These are phyloP conservation scores for Scelioninae gen. 1 DNA, from an alignment of 2,888 invertebrate genomes.

Conservation along the genomic window DNA sequence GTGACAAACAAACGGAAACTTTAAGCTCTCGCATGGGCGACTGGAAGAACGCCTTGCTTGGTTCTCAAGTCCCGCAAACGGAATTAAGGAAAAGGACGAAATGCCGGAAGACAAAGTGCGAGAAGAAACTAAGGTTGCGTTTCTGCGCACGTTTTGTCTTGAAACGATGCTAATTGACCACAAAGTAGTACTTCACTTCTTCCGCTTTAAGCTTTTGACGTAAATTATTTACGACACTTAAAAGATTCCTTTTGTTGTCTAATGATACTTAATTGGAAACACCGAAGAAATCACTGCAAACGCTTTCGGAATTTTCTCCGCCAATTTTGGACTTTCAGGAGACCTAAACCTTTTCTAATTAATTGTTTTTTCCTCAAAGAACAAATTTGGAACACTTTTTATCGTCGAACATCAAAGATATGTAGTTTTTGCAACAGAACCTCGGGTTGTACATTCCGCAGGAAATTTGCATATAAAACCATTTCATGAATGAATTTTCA, in stretches of 20 bases:
- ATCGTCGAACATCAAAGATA: too few species aligned
- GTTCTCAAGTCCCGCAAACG: constrained; percentile 50
- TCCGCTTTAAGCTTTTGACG: constrained; percentile 49
- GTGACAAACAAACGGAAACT: constrained; percentile 78
- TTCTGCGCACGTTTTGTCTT: constrained; percentile 68
- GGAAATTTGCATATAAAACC: not conserved
- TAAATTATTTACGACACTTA: constrained; percentile 56
- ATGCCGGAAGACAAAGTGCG: constrained; percentile 53
- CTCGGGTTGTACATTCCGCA: too few species aligned
- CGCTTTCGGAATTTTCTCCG: not conserved
- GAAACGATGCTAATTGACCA: constrained; percentile 70
- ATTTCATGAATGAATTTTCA: not conserved
- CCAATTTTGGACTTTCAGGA: too few species aligned
- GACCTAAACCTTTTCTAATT: too few species aligned
- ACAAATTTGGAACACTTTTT: too few species aligned
- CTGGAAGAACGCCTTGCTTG: too few species aligned
- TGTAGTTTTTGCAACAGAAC: too few species aligned
- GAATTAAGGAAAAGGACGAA: constrained; percentile 67
- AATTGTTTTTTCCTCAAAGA: too few species aligned
- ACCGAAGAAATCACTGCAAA: constrained; percentile 17
- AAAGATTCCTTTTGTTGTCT: constrained; percentile 41
- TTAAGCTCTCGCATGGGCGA: too few species aligned
- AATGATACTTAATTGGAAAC: constrained; percentile 41
- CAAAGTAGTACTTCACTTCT: constrained; percentile 63
- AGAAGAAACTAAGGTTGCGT: constrained; percentile 61